Conservation (phyloP, 2,113 vertebrate species). For the Rhadina sibilatrix region DNA sequence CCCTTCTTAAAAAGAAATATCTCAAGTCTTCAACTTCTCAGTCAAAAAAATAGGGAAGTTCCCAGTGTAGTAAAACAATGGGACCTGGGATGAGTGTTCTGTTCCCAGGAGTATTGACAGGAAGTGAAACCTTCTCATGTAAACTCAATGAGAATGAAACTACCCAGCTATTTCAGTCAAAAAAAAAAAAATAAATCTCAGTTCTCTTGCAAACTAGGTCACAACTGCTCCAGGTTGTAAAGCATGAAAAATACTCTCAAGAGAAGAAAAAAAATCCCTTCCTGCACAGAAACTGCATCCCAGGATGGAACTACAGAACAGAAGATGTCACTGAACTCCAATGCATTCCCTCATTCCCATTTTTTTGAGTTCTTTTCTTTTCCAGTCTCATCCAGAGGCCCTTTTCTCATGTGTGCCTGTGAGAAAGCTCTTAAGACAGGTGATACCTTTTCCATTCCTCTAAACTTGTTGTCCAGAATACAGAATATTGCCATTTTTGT, state of each 20-base stretch:
- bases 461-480: background rate
- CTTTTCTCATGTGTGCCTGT: background rate
- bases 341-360: background rate
- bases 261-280: background rate
- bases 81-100: background rate
- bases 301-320: background rate
- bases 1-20: background rate
- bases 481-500: background rate
- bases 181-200: background rate
- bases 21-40: background rate
- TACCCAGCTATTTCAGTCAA: background rate
- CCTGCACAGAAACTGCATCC: background rate
- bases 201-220: background rate
- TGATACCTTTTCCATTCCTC: background rate
- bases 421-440: background rate
- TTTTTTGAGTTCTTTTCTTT: background rate
- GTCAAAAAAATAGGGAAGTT: background rate
- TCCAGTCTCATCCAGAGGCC: background rate
- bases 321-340: background rate
- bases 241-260: background rate
- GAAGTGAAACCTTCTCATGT: background rate
- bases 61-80: background rate
- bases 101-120: background rate
- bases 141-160: background rate
- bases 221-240: background rate